Conservation (phyloP, 2,888 invertebrate species). For the Trissoscelio sp. region DNA sequence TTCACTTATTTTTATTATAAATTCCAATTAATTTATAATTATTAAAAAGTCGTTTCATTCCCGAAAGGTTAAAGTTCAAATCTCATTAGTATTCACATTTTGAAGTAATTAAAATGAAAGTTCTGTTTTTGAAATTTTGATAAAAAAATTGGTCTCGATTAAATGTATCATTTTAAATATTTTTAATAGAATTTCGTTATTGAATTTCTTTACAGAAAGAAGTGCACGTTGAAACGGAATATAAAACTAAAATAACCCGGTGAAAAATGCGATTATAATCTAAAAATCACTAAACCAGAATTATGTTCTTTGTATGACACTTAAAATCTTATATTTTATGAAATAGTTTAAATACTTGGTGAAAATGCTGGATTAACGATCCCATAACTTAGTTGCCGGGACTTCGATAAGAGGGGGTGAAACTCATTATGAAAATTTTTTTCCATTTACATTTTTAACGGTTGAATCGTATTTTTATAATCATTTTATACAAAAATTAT, state of each 20-base stretch:
- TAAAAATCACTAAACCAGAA: slow-evolving; percentile 52
- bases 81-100: too few species aligned
- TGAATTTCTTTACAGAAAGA: neutral
- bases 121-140: too few species aligned
- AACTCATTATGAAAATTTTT: too few species aligned
- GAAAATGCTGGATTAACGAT: slow-evolving; percentile 65
- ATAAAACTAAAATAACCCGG: slow-evolving; percentile 26
- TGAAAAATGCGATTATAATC: slow-evolving; percentile 55
- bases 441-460: neutral
- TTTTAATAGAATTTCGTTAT: slow-evolving; percentile 2
- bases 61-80: too few species aligned
- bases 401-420: slow-evolving; percentile 56
- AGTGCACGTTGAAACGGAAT: slow-evolving; percentile 1
- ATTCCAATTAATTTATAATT: too few species aligned
- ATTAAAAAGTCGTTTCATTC: too few species aligned
- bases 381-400: slow-evolving; percentile 63
- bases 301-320: slow-evolving; percentile 53
- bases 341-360: slow-evolving; percentile 60
- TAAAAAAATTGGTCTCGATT: neutral
- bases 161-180: neutral
- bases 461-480: too few species aligned
- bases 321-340: slow-evolving; percentile 59
- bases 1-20: too few species aligned
- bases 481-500: too few species aligned
- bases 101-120: too few species aligned